Evolutionary conservation across 2,888 invertebrate genomes (phyloP).

Genomic region (Xestia c-nigrum): DNA sequence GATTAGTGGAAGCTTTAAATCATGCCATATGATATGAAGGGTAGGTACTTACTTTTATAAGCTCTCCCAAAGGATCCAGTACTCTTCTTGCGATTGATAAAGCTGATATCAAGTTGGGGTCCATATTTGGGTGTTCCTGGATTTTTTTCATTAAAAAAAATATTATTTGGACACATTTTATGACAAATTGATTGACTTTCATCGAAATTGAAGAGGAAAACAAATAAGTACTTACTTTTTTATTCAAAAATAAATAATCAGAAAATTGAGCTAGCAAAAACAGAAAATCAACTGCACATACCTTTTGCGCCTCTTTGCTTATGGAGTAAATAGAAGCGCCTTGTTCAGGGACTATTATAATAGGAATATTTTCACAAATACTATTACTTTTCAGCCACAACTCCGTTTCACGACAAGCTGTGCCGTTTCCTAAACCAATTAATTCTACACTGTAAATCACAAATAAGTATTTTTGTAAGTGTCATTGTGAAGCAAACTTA

Average conservation of each 20-base stretch:
- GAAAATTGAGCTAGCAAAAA: neutral
- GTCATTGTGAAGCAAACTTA: neutral
- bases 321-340: constrained; percentile 98
- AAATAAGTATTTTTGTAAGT: neutral
- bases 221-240: neutral
- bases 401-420: constrained; percentile 97
- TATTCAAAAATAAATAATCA: neutral
- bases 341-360: constrained; percentile 96
- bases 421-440: constrained; percentile 98
- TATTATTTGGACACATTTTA: neutral
- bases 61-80: constrained; percentile 97
- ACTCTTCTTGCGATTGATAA: constrained; percentile 96
- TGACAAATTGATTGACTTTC: neutral
- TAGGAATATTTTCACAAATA: constrained; percentile 90
- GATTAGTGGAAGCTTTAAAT: constrained; percentile 3
- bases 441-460: constrained; percentile 92
- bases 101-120: constrained; percentile 94
- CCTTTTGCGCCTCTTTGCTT: constrained; percentile 94
- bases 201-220: neutral
- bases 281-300: constrained; percentile 57
- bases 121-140: constrained; percentile 95
- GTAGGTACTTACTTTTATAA: constrained; percentile 92
- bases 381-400: constrained; percentile 91
- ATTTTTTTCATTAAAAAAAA: neutral
- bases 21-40: neutral